These are phyloP conservation scores for Potamarius usumacintae DNA, from an alignment of 2,113 vertebrate species.

Conservation along the genomic window DNA sequence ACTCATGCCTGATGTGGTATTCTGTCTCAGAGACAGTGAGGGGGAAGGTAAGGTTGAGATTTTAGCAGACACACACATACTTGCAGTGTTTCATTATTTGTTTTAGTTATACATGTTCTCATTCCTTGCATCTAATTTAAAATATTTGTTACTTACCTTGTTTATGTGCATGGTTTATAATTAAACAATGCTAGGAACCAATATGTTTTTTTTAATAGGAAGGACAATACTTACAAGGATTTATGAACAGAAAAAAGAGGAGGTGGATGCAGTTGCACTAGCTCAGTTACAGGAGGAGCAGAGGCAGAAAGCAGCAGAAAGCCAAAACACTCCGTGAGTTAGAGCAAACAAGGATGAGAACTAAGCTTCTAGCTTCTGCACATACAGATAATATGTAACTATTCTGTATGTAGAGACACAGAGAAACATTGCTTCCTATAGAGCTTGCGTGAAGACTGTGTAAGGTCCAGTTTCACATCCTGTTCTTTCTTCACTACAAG, in stretches of 20 bases:
- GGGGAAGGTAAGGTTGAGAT: conserved; percentile 71
- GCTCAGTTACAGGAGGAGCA: conserved; percentile 67
- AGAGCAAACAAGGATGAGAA: not conserved
- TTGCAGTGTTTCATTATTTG: not conserved
- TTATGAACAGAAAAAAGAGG: conserved; percentile 69
- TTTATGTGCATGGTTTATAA: too few species aligned
- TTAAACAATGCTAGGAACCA: not conserved
- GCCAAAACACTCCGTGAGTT: conserved; percentile 68
- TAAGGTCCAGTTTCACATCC: not conserved
- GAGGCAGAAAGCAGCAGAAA: conserved; percentile 59
- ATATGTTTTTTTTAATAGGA: conserved; percentile 58
- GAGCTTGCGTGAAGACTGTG: not conserved
- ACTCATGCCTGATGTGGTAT: conserved; percentile 77
- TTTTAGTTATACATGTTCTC: not conserved
- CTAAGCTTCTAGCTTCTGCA: not conserved
- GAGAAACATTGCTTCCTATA: not conserved
- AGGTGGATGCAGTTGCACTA: conserved; percentile 70
- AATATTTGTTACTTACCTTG: too few species aligned
- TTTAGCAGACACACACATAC: not conserved
- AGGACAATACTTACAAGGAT: conserved; percentile 64
- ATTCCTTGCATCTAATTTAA: not conserved
- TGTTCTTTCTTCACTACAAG: conserved; percentile 49
- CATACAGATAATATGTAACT: not conserved
- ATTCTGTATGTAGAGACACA: not conserved
- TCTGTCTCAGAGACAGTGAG: conserved; percentile 77